A percentile compares a stretch with the other conserved stretches of the same genome.
Conservation (phyloP, 2,113 vertebrate species). For the Condylura cristata region DNA sequence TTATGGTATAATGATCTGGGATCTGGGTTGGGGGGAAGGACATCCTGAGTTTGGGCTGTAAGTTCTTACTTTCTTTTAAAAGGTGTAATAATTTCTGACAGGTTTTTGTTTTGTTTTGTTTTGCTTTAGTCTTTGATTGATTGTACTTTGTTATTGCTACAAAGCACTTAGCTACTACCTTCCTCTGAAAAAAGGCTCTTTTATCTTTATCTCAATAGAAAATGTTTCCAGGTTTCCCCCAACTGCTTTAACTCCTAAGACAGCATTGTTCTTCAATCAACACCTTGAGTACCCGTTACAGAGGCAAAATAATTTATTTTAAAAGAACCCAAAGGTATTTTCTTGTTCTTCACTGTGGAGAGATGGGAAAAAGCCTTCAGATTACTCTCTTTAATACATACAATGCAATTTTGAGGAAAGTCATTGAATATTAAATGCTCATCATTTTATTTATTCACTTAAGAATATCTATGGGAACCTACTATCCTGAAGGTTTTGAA, state of each 20-base stretch:
- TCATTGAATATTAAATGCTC: background rate
- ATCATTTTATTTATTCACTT: background rate
- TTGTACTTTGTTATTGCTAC: constrained; percentile 74
- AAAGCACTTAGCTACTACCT: constrained; percentile 70
- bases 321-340: constrained; percentile 51
- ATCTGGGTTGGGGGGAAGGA: background rate
- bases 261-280: constrained; percentile 59
- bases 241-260: constrained; percentile 42
- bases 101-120: constrained; percentile 59
- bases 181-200: constrained; percentile 65
- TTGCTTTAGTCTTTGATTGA: constrained; percentile 75
- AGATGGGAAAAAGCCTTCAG: background rate
- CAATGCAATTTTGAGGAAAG: background rate
- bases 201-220: constrained; percentile 72
- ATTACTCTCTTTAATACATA: background rate
- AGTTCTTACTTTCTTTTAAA: constrained; percentile 74
- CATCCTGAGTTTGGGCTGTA: constrained; percentile 43
- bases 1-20: background rate
- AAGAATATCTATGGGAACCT: background rate
- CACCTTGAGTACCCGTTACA: constrained; percentile 46
- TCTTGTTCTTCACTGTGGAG: constrained; percentile 6
- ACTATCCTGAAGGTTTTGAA: background rate
- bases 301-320: constrained; percentile 55
- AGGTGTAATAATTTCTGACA: constrained; percentile 70
- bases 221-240: constrained; percentile 59